Conservation (phyloP, 2,888 invertebrate genomes). For the Cephus sareptanus region DNA sequence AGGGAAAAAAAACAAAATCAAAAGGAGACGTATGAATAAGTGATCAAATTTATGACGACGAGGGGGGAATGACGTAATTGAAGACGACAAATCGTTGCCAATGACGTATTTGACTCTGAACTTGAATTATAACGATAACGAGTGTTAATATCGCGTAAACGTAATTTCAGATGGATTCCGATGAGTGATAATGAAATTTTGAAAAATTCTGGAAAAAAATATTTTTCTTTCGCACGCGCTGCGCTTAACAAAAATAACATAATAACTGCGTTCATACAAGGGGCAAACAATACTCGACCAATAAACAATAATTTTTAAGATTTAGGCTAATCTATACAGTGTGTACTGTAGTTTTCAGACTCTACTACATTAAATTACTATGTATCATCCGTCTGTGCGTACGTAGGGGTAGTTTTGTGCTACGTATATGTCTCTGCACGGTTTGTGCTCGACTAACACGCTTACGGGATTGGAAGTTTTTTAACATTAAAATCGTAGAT, state of each 20-base stretch:
- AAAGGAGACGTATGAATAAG: not conserved
- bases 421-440: not conserved
- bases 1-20: not conserved
- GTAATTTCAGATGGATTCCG: not conserved
- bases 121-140: not conserved
- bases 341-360: not conserved
- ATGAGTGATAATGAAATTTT: not conserved
- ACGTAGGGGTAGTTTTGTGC: not conserved
- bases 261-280: conserved; percentile 7
- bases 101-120: not conserved
- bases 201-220: not conserved
- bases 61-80: not conserved
- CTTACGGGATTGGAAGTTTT: not conserved
- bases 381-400: not conserved
- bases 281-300: conserved; percentile 38
- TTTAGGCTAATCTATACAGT: conserved; percentile 21
- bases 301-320: conserved; percentile 37
- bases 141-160: not conserved
- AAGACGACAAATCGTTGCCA: not conserved
- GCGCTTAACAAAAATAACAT: not conserved
- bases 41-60: not conserved
- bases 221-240: not conserved
- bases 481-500: not conserved
- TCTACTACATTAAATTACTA: not conserved
- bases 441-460: not conserved